Evolutionary conservation across 2,113 vertebrate species (phyloP), one percentile per base, ranked within the genome.

Genomic region (Corydoras sp.): DNA sequence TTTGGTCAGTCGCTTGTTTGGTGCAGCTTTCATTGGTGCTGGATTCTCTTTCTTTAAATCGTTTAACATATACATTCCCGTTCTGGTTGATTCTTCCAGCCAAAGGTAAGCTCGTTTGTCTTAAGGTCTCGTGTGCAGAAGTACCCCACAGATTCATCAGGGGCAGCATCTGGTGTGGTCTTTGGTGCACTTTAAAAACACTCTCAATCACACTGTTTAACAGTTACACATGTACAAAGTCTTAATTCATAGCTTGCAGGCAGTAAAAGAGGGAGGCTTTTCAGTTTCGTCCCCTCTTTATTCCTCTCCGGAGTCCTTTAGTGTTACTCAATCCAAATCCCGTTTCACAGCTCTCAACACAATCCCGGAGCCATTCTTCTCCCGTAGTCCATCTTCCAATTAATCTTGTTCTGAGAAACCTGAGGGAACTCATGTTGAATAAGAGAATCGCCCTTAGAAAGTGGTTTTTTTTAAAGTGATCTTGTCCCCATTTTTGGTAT

Each of bases 1-100:
- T 90, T 90, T 88, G 87, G 88, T 87, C 55, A 58, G 77, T 78
- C 83, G 14, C 60, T 63, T 81, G 35, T 87, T 88, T 86, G 86
- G 87, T 88, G 83, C 84, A 85, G 85, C 81, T 89, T 86, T 75
- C 5, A 48, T 75, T 62, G 35, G 35, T 43, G 35, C 35, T 43
- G 58, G 53, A 59, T 48, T 65, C 65, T 63, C 30, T 24, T 54
- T 74, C 43, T 31, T 61, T 53, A 54, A 58, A 49, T 63, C 53
- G 49, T 24, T 58, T 53, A 56, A 67, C 54, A 80, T 72, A 43
- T 87, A 89, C 87, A 89, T 89, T 90, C 89, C 85, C 86, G 86
- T 89, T 87, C 72, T 77, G 77, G 79, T 84, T 85, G 79, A 79
- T 85, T 88, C 78, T 72, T 86, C 83, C 86, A 77, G 85, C 84